Evolutionary conservation across 2,797 vertebrate genomes (phyloP).

Genomic region (Arnoldichthys spilopterus): DNA sequence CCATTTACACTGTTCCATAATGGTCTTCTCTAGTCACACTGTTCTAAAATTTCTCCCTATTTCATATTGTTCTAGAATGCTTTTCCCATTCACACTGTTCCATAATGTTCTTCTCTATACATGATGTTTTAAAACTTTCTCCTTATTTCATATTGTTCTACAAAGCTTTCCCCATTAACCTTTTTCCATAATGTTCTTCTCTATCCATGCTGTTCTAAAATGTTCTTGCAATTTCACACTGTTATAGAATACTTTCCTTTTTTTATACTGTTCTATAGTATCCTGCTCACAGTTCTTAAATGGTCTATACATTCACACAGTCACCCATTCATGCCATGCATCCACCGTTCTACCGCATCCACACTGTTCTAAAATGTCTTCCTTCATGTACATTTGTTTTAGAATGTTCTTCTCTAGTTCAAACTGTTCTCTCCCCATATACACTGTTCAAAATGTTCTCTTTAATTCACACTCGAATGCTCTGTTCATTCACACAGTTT

Average conservation of each 20-base stretch:
- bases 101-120: neutral
- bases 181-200: neutral
- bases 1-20: neutral
- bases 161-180: neutral
- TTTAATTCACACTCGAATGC: too few relatives aligned
- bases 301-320: too few relatives aligned
- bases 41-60: neutral
- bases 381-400: too few relatives aligned
- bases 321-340: too few relatives aligned
- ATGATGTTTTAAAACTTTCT: neutral
- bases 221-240: neutral
- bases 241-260: neutral
- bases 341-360: neutral
- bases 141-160: neutral
- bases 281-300: too few relatives aligned
- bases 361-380: neutral
- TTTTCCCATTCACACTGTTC: neutral
- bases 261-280: too few relatives aligned
- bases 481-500: neutral
- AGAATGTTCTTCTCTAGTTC: too few relatives aligned
- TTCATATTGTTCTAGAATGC: neutral
- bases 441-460: too few relatives aligned
- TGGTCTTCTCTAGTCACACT: neutral
- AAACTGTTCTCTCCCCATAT: too few relatives aligned
- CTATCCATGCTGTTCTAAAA: neutral